A percentile compares a stretch with the other conserved stretches of the same genome.
Evolutionary conservation across 2,797 vertebrate genomes (phyloP).

Genomic region (Galaxias olidus): DNA sequence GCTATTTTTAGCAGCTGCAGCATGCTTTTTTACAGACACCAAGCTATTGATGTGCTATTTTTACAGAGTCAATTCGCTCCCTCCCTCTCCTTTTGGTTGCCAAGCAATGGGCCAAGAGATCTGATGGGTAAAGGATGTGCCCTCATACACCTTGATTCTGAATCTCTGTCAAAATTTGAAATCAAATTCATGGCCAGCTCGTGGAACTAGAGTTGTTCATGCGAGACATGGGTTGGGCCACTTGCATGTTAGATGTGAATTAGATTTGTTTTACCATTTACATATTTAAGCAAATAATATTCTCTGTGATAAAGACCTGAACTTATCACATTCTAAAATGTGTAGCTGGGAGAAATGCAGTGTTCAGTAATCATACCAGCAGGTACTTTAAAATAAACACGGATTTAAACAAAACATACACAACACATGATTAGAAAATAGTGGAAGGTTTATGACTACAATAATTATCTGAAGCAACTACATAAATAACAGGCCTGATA

Average conservation of each 20-base stretch:
- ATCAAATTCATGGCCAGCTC: conserved; percentile 46
- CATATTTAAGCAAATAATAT: neutral
- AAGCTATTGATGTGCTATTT: conserved; percentile 82
- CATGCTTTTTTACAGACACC: conserved; percentile 86
- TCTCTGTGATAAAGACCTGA: too few species aligned
- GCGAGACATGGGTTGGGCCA: neutral
- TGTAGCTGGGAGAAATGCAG: too few species aligned
- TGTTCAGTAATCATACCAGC: too few species aligned
- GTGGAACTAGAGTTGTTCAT: conserved; percentile 9
- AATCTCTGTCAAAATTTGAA: conserved; percentile 55
- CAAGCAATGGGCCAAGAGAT: conserved; percentile 62
- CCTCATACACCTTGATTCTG: conserved; percentile 57
- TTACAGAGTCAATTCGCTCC: conserved; percentile 70
- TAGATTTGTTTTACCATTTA: neutral
- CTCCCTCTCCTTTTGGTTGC: conserved; percentile 64
- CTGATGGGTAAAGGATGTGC: conserved; percentile 62
- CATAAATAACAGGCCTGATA: too few species aligned
- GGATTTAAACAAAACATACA: too few species aligned
- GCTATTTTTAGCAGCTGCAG: conserved; percentile 89
- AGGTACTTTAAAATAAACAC: too few species aligned
- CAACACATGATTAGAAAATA: too few species aligned
- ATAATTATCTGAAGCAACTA: too few species aligned
- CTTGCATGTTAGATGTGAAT: too few species aligned
- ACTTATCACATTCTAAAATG: too few species aligned
- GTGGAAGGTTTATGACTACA: too few species aligned